Conservation (phyloP, 2,888 invertebrate species). For the Eilema depressum region DNA sequence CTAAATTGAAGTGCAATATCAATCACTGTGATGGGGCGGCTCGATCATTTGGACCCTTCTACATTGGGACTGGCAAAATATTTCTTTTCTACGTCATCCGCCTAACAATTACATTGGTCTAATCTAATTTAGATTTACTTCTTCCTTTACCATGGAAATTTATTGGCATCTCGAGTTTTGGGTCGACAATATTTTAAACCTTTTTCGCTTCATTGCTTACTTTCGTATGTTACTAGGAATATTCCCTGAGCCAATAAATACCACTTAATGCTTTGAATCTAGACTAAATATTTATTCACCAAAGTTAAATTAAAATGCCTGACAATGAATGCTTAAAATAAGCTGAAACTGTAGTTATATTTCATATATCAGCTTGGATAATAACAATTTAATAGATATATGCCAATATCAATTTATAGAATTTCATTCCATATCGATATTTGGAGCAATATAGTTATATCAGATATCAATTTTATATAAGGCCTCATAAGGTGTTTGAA, state of each 20-base stretch:
- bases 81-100: constrained; percentile 46
- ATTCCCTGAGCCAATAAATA: not conserved
- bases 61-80: constrained; percentile 42
- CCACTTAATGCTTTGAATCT: not conserved
- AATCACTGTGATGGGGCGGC: constrained; percentile 47
- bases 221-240: not conserved
- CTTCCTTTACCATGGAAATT: constrained; percentile 25
- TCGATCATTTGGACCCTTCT: constrained; percentile 50
- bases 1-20: constrained; percentile 41
- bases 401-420: not conserved
- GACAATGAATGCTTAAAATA: not conserved
- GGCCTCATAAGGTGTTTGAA: not conserved
- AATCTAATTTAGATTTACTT: constrained; percentile 40
- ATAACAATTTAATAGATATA: not conserved
- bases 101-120: constrained; percentile 41
- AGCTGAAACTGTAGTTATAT: not conserved
- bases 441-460: not conserved
- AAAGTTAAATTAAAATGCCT: not conserved
- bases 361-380: not conserved
- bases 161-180: constrained; percentile 25
- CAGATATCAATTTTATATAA: not conserved
- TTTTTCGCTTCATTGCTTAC: not conserved
- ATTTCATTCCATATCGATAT: not conserved
- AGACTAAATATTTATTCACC: not conserved
- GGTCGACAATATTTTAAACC: constrained; percentile 6